Conservation (phyloP, 2,113 vertebrate species). For the Dolichotis patagonum region DNA sequence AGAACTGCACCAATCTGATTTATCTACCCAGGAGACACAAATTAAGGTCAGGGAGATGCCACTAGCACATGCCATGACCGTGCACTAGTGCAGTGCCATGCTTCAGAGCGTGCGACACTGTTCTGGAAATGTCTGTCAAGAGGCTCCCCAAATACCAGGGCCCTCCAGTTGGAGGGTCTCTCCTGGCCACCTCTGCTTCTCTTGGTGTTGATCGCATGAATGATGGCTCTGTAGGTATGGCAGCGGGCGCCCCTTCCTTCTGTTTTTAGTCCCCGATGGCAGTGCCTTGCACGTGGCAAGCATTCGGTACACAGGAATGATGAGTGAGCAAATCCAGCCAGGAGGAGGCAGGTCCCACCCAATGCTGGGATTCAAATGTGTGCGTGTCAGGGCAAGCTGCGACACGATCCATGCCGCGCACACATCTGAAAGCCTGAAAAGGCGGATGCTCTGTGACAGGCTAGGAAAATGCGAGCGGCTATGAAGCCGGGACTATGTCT, state of each 20-base stretch:
- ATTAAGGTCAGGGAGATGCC: background rate
- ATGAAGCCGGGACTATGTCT: background rate
- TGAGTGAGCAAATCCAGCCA: rapidly evolving
- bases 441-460: background rate
- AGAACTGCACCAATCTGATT: background rate
- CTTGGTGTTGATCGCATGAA: background rate
- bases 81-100: background rate
- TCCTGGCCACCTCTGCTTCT: rapidly evolving
- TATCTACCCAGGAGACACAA: background rate
- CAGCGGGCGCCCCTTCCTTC: too few relatives aligned
- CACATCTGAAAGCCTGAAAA: rapidly evolving
- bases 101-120: rapidly evolving
- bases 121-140: background rate
- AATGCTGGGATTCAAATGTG: rapidly evolving
- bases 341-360: background rate
- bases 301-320: background rate
- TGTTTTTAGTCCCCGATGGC: rapidly evolving
- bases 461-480: background rate
- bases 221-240: too few relatives aligned
- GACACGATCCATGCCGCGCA: rapidly evolving
- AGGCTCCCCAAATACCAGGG: background rate
- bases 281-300: rapidly evolving
- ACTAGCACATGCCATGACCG: background rate
- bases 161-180: background rate
- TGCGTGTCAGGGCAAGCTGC: too few relatives aligned